Evolutionary conservation across 2,888 invertebrate genomes (phyloP), one percentile per base, ranked within the genome.

Genomic region (Amorpha juglandis): DNA sequence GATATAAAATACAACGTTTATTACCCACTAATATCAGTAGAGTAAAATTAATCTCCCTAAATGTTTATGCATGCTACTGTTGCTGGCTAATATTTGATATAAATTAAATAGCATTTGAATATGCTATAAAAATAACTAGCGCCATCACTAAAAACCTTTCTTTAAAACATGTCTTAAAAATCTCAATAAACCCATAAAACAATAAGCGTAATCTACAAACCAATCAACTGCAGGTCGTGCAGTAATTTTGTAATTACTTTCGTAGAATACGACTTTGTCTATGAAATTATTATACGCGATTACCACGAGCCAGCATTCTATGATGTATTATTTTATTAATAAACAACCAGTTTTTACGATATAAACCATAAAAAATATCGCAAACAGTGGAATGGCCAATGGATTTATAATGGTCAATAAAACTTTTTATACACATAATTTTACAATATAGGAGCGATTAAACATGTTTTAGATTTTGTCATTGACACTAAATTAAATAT

Each of bases 331-430:
- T 55, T 66, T 69, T 67, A 64, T 68, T 64, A 68, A 69, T 67
- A 70, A 62, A 65, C 50, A 76, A 63, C 64, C 66, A 64, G 52
- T 65, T 69, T 70, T 71, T 74, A 71, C 68, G 72, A 74, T 68
- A 45, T 42, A 64, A 64, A 64, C 63, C 14, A 48, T 63, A 64
- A 64, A 64, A 52, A 45, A 12, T 42, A 52, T 70, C 63, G 65
- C 68, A 65, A 72, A 74, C 70, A 76, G 72, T 73, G 72, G 74
- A 76, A 67, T 64, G 69, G 65, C 69, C 66, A 52, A 52, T 52
- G 52, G 67, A 71, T 74, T 72, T 70, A 70, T 70, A 68, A 68
- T 53, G 69, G 16, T 62, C 64, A 67, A 70, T 76, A 74, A 78
- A 76, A 78, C 35, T 27, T 55, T 53, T 55, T 55, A n/a, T 8